phyloP scores from a whole-genome alignment of 2,113 vertebrate genomes.

The Ciconia maguari region DNA sequence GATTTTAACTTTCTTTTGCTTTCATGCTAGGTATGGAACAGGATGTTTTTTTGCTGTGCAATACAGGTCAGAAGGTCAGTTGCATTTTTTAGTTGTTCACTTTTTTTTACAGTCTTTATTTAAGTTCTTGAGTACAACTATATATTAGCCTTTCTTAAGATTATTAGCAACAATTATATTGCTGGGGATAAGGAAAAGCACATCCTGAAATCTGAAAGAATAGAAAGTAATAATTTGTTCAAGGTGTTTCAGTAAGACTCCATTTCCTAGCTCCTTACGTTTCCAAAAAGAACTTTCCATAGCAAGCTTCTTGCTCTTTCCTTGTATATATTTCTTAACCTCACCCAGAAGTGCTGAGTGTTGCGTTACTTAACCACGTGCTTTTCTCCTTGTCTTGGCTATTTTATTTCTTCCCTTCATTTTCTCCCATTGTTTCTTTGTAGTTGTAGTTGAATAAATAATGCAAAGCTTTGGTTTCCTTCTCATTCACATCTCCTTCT shows the following conservation, averaged over 20 bases:
- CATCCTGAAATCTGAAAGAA: not conserved
- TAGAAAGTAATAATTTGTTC: not conserved
- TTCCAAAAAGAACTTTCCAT: not conserved
- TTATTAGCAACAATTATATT: not conserved
- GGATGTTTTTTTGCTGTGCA: constrained; percentile 96
- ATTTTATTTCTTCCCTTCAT: not conserved
- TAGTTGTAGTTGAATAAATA: not conserved
- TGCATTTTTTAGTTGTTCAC: not conserved
- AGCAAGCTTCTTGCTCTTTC: not conserved
- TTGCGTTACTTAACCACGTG: not conserved
- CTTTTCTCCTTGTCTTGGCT: not conserved
- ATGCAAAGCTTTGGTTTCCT: not conserved
- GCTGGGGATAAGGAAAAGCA: not conserved
- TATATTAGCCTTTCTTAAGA: not conserved
- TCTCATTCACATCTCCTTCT: not conserved
- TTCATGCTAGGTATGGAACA: constrained; percentile 87
- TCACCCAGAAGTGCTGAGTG: not conserved
- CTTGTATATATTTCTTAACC: not conserved
- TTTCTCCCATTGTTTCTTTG: not conserved
- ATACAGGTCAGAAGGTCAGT: constrained; percentile 90
- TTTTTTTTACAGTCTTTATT: not conserved
- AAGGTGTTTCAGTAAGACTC: not conserved
- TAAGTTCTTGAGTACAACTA: not conserved
- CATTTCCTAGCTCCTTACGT: not conserved
- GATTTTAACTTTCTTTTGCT: constrained; percentile 4